Base-by-base conservation (phyloP, 2,113 vertebrate species). In the Tragelaphus strepsiceros region DNA sequence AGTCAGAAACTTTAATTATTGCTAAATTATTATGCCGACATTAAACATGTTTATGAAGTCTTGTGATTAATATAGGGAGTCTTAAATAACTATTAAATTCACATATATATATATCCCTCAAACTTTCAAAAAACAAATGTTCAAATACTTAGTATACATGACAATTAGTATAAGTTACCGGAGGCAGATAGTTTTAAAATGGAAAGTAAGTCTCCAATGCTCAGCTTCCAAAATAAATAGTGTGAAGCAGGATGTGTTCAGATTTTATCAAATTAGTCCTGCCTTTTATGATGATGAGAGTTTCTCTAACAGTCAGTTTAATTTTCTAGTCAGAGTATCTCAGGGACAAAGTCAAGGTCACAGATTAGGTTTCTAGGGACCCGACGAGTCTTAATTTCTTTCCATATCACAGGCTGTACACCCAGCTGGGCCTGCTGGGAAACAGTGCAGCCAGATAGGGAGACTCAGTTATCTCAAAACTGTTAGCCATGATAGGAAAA, bases 281-380 rank as follows among this genome's bases (percentile, higher is more conserved):
- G 95, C 85, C 95, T 97, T 92, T 96, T 82, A 94, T 4, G 51
- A 49, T 67, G 94, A 96, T 80, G 56, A 90, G 67, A 51, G 58
- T 54, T 54, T 46, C 85, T 94, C 77, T 35, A 67, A 91, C 17
- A 71, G 10, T 39, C 21, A 92, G 94, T 71, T 92, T 39, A 78
- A 88, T 81, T 16, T 71, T 43, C 80, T 62, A 35, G 6, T 59
- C 80, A 91, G 26, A 94, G 78, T 28, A 10, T 30, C 43, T 49
- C 67, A 64, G 64, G 67, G 84, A 88, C 61, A 82, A 22, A 71
- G 91, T 17, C 62, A 19, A 61, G 82, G 92, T 92, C 94, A 94
- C 49, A 62, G 35, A 32, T 21, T 16, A 67, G 61, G 71, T 80
- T 61, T 88, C 54, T 9, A 56, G 54, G 87, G 59, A 61, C 67